phyloP scores from a whole-genome alignment of 2,888 invertebrate genomes.

The Scaptomyza parva region DNA sequence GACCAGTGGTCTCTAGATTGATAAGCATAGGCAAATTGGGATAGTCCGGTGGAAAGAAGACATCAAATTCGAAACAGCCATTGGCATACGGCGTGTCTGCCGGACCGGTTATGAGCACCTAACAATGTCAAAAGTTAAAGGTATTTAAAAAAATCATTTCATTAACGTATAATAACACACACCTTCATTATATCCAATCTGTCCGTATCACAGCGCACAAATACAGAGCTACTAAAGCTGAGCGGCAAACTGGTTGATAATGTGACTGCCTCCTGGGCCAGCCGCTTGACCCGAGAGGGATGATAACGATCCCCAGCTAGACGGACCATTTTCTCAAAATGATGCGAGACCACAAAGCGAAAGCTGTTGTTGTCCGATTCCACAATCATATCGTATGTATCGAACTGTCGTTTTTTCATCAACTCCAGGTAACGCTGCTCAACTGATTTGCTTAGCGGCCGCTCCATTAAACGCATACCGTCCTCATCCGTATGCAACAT shows the following conservation, averaged over 20 bases:
- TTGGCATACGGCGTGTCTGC: conserved; percentile 96
- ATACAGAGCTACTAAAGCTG: conserved; percentile 96
- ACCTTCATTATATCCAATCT: conserved; percentile 98
- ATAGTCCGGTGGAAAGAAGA: conserved; percentile 94
- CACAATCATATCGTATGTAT: conserved; percentile 96
- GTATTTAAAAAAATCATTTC: neutral
- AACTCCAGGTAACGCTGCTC: conserved; percentile 93
- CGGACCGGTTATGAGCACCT: conserved; percentile 96
- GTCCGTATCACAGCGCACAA: conserved; percentile 97
- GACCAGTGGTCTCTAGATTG: conserved; percentile 95
- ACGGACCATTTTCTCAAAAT: conserved; percentile 94
- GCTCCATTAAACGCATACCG: conserved; percentile 83
- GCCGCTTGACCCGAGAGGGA: conserved; percentile 94
- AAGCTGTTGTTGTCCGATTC: conserved; percentile 91
- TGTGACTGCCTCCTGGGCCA: conserved; percentile 98
- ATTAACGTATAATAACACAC: neutral
- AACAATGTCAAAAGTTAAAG: conserved; percentile 32
- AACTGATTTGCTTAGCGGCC: conserved; percentile 86
- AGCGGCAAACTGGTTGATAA: conserved; percentile 96
- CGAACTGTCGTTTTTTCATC: conserved; percentile 96
- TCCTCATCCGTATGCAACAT: conserved; percentile 69
- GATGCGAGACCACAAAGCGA: conserved; percentile 94
- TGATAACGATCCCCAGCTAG: conserved; percentile 94
- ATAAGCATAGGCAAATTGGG: conserved; percentile 95
- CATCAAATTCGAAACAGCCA: conserved; percentile 96